Percentiles rank a stretch among this genome's conserved stretches.
Conservation (phyloP, 1,140 invertebrate species). For the Panulirus ornatus region DNA sequence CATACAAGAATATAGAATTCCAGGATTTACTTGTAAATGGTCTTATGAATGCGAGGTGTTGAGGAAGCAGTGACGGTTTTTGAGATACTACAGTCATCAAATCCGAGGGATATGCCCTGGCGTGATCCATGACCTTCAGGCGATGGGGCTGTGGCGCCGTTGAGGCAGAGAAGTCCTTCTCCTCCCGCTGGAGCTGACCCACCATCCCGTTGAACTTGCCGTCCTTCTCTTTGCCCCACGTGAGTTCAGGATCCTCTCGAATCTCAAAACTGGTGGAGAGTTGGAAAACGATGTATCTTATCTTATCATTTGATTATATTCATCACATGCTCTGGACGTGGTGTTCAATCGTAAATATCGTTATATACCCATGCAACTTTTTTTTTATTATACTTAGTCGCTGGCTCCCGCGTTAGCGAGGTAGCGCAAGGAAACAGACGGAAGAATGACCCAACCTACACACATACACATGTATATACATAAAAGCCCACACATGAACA, state of each 20-base stretch:
- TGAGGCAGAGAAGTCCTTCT: background rate
- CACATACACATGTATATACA: too few relatives aligned
- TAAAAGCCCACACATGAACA: too few relatives aligned
- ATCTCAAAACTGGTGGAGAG: slow-evolving; percentile 20
- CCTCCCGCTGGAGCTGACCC: slow-evolving; percentile 3
- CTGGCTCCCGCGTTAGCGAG: too few relatives aligned
- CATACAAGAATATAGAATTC: slow-evolving; percentile 4
- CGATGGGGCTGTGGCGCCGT: background rate
- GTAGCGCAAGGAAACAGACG: too few relatives aligned
- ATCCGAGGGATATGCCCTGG: background rate
- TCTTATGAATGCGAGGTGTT: slow-evolving; percentile 1
- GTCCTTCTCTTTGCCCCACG: slow-evolving; percentile 8
- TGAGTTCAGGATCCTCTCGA: background rate
- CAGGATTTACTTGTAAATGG: background rate
- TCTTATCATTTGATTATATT: too few relatives aligned
- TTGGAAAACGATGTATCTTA: too few relatives aligned
- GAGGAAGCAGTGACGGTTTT: background rate
- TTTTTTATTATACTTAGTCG: too few relatives aligned
- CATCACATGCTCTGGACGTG: too few relatives aligned
- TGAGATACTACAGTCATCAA: background rate
- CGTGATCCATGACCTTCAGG: background rate
- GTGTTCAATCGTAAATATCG: too few relatives aligned
- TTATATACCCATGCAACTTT: too few relatives aligned
- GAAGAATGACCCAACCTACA: too few relatives aligned
- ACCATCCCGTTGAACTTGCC: slow-evolving; percentile 4